Evolutionary conservation across 2,888 invertebrate genomes (phyloP).

Genomic region (Polia nebulosa): DNA sequence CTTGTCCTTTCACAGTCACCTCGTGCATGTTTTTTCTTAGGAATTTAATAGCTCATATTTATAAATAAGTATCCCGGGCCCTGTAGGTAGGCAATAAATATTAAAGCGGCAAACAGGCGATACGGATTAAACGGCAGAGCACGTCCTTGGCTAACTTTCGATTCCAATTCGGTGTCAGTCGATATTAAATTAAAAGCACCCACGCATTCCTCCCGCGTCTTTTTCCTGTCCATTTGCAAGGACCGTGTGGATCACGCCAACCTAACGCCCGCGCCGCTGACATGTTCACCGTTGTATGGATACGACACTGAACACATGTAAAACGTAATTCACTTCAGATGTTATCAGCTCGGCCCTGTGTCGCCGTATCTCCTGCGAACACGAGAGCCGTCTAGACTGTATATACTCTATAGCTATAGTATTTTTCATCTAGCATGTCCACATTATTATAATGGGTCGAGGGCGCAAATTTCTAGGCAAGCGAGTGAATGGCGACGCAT

Average conservation of each 20-base stretch:
- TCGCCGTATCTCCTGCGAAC: conserved; percentile 42
- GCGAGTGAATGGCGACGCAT: conserved; percentile 89
- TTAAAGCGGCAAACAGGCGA: conserved; percentile 78
- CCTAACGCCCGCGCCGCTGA: conserved; percentile 74
- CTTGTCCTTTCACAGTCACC: conserved; percentile 48
- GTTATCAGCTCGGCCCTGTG: conserved; percentile 54
- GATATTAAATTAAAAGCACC: conserved; percentile 91
- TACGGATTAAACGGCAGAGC: conserved; percentile 84
- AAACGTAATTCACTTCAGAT: conserved; percentile 62
- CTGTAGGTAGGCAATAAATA: conserved; percentile 78
- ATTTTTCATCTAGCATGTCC: conserved; percentile 73
- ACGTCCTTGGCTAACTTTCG: conserved; percentile 88
- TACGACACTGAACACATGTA: conserved; percentile 66
- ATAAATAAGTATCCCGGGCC: conserved; percentile 71
- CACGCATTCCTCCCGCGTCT: conserved; percentile 90
- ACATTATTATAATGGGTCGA: conserved; percentile 73
- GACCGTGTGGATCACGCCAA: conserved; percentile 88
- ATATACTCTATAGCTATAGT: conserved; percentile 41
- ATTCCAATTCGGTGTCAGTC: conserved; percentile 90
- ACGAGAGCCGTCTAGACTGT: conserved; percentile 56
- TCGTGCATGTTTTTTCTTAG: conserved; percentile 64
- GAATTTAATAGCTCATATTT: conserved; percentile 77
- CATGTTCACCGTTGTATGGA: conserved; percentile 74
- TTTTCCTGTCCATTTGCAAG: conserved; percentile 91
- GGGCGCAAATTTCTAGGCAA: conserved; percentile 86